Evolutionary conservation across 1,140 invertebrate species (phyloP), one percentile per base, ranked within the genome.

Genomic region (Planococcus citri): DNA sequence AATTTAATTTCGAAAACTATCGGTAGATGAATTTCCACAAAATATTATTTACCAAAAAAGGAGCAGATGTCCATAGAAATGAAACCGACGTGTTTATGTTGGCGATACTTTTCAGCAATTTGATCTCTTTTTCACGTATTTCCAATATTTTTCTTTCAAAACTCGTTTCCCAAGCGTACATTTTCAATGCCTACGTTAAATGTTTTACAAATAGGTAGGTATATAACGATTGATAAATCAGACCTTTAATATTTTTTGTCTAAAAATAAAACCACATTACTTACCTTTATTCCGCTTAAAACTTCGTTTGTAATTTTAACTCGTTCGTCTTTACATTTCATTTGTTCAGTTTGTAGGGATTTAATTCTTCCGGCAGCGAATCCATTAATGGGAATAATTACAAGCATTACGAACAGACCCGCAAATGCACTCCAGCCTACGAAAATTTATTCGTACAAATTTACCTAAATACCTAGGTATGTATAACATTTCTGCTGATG

Each of bases 221-320:
- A n/a, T n/a, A n/a, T n/a, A n/a, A n/a, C n/a, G n/a, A n/a, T 6
- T 37, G 33, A 14, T 37, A 37, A 37, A 37, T n/a, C n/a, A n/a
- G n/a, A n/a, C n/a, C n/a, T n/a, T n/a, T n/a, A n/a, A n/a, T n/a
- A n/a, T n/a, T n/a, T n/a, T n/a, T n/a, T n/a, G n/a, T n/a, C n/a
- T n/a, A n/a, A n/a, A n/a, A n/a, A n/a, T n/a, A n/a, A n/a, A n/a
- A n/a, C n/a, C n/a, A n/a, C n/a, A 22, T 64, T 25, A 72, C 75
- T 76, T 67, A 91, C 93, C 83, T 96, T 96, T 70, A 97, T 96
- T 57, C 93, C 94, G 77, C 88, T 91, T 21, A 97, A 82, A 69
- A 97, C 87, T 84, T 97, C 95, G 76, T 94, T 96, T 87, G 95
- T 94, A 20, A 96, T 79, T 78, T 95, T 96, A 0, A 95, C 92